Evolutionary conservation across 2,113 vertebrate genomes (phyloP).

Genomic region (Coptodon rendalli): DNA sequence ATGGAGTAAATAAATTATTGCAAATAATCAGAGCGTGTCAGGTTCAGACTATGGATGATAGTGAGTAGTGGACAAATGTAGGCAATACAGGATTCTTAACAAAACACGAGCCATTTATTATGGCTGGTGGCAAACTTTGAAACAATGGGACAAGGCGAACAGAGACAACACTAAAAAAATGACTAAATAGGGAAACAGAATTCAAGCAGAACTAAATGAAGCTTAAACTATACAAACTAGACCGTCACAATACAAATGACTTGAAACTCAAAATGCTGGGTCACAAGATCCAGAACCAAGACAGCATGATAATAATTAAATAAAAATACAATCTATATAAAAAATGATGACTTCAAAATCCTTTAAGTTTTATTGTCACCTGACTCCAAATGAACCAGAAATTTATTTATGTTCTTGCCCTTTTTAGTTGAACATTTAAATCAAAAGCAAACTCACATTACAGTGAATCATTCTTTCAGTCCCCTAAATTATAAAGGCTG

Average conservation of each 20-base stretch:
- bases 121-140: neutral
- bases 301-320: neutral
- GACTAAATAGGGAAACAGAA: neutral
- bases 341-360: neutral
- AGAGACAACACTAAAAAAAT: neutral
- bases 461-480: no score
- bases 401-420: no score
- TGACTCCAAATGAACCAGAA: no score
- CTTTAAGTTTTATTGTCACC: fast-evolving
- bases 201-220: neutral
- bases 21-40: no score
- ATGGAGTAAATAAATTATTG: neutral
- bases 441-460: no score
- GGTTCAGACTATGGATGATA: neutral
- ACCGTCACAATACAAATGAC: fast-evolving
- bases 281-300: neutral
- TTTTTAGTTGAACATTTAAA: no score
- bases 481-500: no score
- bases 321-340: neutral
- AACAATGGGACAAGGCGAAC: fast-evolving
- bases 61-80: fast-evolving
- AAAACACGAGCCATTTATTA: neutral
- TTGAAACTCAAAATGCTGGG: neutral
- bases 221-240: neutral
- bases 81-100: neutral